phyloP scores from a whole-genome alignment of 2,888 invertebrate genomes.

The Tachina fera region DNA sequence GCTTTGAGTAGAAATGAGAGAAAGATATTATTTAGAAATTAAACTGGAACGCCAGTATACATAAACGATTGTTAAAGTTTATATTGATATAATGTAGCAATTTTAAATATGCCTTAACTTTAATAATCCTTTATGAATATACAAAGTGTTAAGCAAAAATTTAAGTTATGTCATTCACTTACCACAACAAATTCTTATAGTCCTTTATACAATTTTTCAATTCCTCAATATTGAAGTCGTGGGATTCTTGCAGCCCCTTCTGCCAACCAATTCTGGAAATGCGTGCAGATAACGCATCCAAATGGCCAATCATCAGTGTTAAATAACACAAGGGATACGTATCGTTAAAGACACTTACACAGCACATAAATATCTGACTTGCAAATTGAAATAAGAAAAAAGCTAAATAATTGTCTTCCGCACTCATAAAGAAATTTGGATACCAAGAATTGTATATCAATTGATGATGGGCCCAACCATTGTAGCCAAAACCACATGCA shows the following conservation, averaged over 20 bases:
- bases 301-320: conserved; percentile 71
- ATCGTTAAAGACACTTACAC: conserved; percentile 72
- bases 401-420: conserved; percentile 61
- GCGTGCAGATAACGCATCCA: conserved; percentile 70
- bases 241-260: neutral
- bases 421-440: conserved; percentile 66
- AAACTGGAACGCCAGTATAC: neutral
- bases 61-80: too few species aligned
- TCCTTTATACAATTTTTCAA: conserved; percentile 73
- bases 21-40: neutral
- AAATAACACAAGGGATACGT: conserved; percentile 72
- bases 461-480: conserved; percentile 61
- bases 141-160: too few species aligned
- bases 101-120: neutral
- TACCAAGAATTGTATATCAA: conserved; percentile 72
- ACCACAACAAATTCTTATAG: conserved; percentile 73
- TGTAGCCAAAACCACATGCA: conserved; percentile 59
- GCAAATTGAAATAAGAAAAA: conserved; percentile 65
- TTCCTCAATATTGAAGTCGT: conserved; percentile 71
- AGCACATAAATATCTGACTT: conserved; percentile 37
- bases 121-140: too few species aligned
- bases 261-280: conserved; percentile 72
- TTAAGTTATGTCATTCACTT: conserved; percentile 54
- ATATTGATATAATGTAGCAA: too few species aligned
- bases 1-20: conserved; percentile 49